A percentile compares a stretch with the other conserved stretches of the same genome.
Evolutionary conservation across 2,113 vertebrate genomes (phyloP).

Genomic region (Nymphicus hollandicus): DNA sequence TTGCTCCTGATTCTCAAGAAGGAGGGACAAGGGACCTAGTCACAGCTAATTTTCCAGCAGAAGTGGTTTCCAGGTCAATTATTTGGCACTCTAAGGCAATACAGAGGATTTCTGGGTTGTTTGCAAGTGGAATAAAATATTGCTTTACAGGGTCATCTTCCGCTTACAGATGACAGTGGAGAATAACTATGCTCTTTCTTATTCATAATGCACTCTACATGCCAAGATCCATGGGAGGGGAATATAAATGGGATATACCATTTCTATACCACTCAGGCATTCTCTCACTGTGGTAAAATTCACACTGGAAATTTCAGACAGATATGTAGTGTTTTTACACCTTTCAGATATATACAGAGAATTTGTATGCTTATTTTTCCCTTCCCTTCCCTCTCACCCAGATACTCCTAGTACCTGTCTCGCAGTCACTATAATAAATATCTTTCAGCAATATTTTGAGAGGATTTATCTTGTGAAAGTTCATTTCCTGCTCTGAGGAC

Average conservation of each 20-base stretch:
- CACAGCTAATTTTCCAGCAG: slow-evolving; percentile 31
- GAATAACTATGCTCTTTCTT: background rate
- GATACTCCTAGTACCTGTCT: background rate
- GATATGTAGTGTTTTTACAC: background rate
- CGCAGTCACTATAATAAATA: background rate
- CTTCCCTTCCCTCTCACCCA: background rate
- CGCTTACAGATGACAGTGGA: background rate
- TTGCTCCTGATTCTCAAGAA: slow-evolving; percentile 2
- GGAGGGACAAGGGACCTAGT: background rate
- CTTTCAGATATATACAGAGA: background rate
- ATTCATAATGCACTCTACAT: background rate
- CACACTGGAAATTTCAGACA: background rate
- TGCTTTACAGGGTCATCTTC: slow-evolving; percentile 2
- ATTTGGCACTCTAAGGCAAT: slow-evolving; percentile 10
- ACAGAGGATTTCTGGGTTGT: background rate
- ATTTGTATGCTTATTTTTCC: background rate
- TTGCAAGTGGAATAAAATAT: background rate
- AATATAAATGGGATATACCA: background rate
- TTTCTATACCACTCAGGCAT: background rate
- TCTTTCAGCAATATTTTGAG: background rate
- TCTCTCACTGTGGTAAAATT: background rate
- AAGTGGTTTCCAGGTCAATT: slow-evolving; percentile 43
- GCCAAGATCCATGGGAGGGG: background rate
- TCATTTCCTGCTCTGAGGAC: background rate
- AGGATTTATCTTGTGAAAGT: background rate